Evolutionary conservation across 2,888 invertebrate species (phyloP), one percentile per base, ranked within the genome.

Genomic region (Microdon myrmicae): DNA sequence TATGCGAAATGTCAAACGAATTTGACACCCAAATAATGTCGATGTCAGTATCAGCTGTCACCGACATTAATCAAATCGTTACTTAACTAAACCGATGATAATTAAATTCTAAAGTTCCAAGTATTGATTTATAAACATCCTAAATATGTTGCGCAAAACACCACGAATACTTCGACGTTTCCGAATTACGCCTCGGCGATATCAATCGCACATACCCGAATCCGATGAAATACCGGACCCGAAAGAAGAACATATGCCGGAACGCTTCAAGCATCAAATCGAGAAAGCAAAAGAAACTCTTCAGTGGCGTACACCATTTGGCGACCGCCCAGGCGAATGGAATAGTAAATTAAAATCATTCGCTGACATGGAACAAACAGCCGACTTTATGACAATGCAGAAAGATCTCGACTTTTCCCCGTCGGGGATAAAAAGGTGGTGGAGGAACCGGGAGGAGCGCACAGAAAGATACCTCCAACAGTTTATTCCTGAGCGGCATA

Each of bases 261-360:
- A 72, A 3, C 67, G 71, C 8, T 66, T 77, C n/a, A 71, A 71
- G 2, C 67, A 71, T 16, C 73, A 78, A 53, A 51, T 80, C 13
- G 72, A 67, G 1, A 68, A 69, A n/a, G 76, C 76, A 3, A 79
- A 84, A 71, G 74, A 76, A 29, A 83, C 83, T 55, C 76, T 86
- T 20, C 79, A 84, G 35, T 87, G 87, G 87, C 81, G 87, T n/a
- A 84, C 81, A 34, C 84, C 85, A 0, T 83, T 85, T 80, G 82
- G 83, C 41, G 79, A 87, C 10, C 80, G 83, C 13, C 82, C 85
- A 1, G 84, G 83, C 1, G 83, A 85, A 70, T 85, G 84, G 82
- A 82, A 79, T 54, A 83, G 81, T 67, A 83, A 85, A 71, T 74
- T 89, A 1, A 83, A 85, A 31, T 69, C 83, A 5, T 87, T 88